Evolutionary conservation across 2,113 vertebrate species (phyloP).

Genomic region (Galeopterus variegatus): DNA sequence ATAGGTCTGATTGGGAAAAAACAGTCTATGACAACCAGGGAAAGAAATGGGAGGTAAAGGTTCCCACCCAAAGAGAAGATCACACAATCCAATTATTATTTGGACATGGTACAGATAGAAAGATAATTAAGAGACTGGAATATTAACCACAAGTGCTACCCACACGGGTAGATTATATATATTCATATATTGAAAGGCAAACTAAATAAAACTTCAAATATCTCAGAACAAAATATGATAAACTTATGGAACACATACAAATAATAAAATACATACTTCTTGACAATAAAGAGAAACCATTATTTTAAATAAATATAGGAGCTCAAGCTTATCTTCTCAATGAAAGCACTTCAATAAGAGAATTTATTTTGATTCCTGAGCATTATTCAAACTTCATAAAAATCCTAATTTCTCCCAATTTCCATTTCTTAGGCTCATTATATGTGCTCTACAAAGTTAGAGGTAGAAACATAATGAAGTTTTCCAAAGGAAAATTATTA

Average conservation of each 20-base stretch:
- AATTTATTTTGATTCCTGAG: not conserved
- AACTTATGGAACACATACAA: not conserved
- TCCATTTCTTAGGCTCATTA: not conserved
- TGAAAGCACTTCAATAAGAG: not conserved
- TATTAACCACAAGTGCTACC: not conserved
- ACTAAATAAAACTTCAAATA: not conserved
- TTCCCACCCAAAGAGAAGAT: not conserved
- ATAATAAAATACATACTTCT: constrained; percentile 27
- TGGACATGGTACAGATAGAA: not conserved
- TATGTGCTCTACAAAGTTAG: not conserved
- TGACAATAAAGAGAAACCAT: not conserved
- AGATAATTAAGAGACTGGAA: not conserved
- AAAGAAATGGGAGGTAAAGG: not conserved
- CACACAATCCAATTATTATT: not conserved
- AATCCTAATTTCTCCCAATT: not conserved
- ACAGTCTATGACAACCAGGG: not conserved
- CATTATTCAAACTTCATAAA: not conserved
- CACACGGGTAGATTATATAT: not conserved
- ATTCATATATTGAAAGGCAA: not conserved
- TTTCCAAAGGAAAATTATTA: not conserved
- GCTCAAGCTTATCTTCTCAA: not conserved
- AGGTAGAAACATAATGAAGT: not conserved
- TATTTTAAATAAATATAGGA: constrained; percentile 13
- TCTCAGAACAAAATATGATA: not conserved
- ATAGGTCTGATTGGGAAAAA: not conserved